Percentiles rank a stretch among this genome's conserved stretches.
These are phyloP conservation scores for Sebastes jordani DNA, from an alignment of 2,797 vertebrate genomes.

Conservation along the genomic window DNA sequence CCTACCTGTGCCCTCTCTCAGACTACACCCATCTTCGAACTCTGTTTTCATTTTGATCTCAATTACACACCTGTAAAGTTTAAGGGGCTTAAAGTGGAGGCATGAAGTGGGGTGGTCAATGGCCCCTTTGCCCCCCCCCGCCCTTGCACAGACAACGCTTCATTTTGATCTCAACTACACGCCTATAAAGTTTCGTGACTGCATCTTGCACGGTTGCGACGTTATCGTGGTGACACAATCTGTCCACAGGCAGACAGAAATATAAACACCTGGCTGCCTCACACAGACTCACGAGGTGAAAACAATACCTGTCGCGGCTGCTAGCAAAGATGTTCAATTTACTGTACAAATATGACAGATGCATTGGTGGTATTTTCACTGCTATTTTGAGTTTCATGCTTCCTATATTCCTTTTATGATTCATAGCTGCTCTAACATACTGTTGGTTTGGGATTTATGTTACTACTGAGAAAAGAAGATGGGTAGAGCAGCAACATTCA, in stretches of 20 bases:
- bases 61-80: too few relatives aligned
- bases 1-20: too few relatives aligned
- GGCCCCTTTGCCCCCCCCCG: too few relatives aligned
- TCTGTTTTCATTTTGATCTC: too few relatives aligned
- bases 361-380: too few relatives aligned
- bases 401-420: neutral
- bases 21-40: too few relatives aligned
- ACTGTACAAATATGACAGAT: neutral
- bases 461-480: neutral
- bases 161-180: neutral
- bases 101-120: too few relatives aligned
- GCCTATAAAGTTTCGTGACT: neutral
- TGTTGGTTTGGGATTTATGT: neutral
- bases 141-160: too few relatives aligned
- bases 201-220: neutral
- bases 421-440: neutral
- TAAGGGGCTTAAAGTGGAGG: too few relatives aligned
- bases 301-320: neutral
- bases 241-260: neutral
- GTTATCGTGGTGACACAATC: neutral
- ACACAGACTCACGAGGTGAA: neutral
- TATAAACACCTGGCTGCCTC: neutral
- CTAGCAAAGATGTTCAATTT: neutral
- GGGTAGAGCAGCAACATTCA: neutral
- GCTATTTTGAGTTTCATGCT: neutral